Evolutionary conservation across 2,888 invertebrate species (phyloP), one percentile per base, ranked within the genome.

Genomic region (Parnassius apollo): DNA sequence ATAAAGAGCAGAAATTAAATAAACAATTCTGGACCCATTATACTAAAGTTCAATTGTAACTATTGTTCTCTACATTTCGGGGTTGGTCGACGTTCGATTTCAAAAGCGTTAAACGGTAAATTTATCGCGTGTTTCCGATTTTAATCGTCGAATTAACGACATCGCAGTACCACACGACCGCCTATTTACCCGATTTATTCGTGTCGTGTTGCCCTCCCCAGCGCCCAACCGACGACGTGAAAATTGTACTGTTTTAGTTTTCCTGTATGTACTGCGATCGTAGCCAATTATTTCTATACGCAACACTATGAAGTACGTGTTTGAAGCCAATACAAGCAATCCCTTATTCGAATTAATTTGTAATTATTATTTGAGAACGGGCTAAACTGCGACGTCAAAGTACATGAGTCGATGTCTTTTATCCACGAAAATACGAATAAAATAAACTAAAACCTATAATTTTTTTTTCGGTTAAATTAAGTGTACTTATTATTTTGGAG

Each of bases 101-200:
- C 81, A 83, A 83, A 85, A 83, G 81, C 84, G 82, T 78, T 84
- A 85, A 86, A 82, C 78, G 84, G 76, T 71, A 74, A 86, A 89
- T 88, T 86, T 86, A 89, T 88, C 82, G 87, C 86, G 80, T 84
- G 86, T 85, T 87, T 86, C 85, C 87, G 87, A 89, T 88, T 88
- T 84, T 85, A 89, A 88, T 87, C 86, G 86, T 75, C 85, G 82
- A 86, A 89, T 89, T 88, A 89, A 88, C 88, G 85, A 82, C 84
- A 79, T 79, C 77, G 83, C 78, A 72, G 75, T 59, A 61, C 57
- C 59, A 69, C 72, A 71, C 76, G 76, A 71, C 73, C 75, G 75
- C 74, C 76, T 82, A 77, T 84, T 83, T 80, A 74, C 72, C 74
- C 80, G 77, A 83, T 85, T 86, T 85, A 86, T 85, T 82, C 77